A percentile compares a stretch with the other conserved stretches of the same genome.
Evolutionary conservation across 2,113 vertebrate species (phyloP).

Genomic region (Scomber scombrus): DNA sequence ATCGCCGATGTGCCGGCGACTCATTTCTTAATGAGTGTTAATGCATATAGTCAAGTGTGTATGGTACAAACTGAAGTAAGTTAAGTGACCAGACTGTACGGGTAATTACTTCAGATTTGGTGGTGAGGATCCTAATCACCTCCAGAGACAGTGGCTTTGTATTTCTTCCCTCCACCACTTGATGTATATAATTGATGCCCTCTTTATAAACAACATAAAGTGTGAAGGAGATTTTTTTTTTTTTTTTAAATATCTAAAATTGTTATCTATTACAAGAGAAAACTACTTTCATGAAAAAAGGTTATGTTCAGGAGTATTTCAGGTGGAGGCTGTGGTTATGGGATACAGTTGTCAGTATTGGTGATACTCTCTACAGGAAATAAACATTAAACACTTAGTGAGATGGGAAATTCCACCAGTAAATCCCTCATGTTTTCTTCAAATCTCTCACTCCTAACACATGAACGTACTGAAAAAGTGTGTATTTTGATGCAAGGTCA

Average conservation of each 20-base stretch:
- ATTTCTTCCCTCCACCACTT: not conserved
- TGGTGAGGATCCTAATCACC: not conserved
- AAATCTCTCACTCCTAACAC: too few relatives aligned
- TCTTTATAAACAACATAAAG: not conserved
- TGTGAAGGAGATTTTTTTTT: not conserved
- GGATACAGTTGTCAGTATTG: not conserved
- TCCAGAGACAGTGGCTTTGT: not conserved
- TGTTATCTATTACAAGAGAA: too few relatives aligned
- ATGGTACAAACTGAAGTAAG: too few relatives aligned
- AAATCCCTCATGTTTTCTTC: not conserved
- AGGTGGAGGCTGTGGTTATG: conserved; percentile 3
- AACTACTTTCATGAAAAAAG: not conserved
- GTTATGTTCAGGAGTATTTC: not conserved
- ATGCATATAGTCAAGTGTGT: too few relatives aligned
- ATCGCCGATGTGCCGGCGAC: too few relatives aligned
- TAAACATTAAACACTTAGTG: not conserved
- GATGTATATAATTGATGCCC: not conserved
- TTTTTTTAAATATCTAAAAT: too few relatives aligned
- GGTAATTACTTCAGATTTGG: too few relatives aligned
- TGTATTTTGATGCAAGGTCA: not conserved
- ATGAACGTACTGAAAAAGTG: not conserved
- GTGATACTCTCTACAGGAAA: conserved; percentile 10
- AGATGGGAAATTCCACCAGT: not conserved
- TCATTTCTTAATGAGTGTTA: too few relatives aligned
- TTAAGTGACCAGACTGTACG: too few relatives aligned